phyloP scores from a whole-genome alignment of 2,888 invertebrate genomes.

The Thalpophila matura region DNA sequence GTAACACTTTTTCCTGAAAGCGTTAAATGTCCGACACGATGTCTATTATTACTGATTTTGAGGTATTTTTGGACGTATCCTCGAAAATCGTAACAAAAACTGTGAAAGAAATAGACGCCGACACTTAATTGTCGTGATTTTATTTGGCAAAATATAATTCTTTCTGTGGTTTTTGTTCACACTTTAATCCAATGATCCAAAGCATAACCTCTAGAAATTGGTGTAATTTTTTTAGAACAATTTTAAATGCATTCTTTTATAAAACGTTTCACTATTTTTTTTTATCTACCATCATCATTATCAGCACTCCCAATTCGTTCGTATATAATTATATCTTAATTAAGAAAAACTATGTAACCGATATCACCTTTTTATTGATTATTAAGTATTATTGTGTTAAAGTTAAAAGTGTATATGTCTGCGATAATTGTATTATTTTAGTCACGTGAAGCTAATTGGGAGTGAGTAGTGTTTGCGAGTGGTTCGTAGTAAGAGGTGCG shows the following conservation, averaged over 20 bases:
- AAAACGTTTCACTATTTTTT: constrained; percentile 11
- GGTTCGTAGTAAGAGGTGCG: constrained; percentile 64
- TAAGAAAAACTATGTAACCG: constrained; percentile 11
- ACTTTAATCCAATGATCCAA: constrained; percentile 36
- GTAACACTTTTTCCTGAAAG: constrained; percentile 22
- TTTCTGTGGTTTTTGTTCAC: constrained; percentile 28
- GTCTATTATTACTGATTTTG: constrained; percentile 4
- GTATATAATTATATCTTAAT: constrained; percentile 28
- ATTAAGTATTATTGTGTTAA: background rate
- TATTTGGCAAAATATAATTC: constrained; percentile 14
- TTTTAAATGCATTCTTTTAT: constrained; percentile 22
- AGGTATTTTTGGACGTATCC: constrained; percentile 10
- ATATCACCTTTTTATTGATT: constrained; percentile 12
- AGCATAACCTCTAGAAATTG: constrained; percentile 14
- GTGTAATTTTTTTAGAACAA: background rate
- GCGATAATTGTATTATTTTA: constrained; percentile 9
- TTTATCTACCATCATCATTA: too few species aligned
- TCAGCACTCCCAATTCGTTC: too few species aligned
- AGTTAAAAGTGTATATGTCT: constrained; percentile 14
- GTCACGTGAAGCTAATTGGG: constrained; percentile 31
- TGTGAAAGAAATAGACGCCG: constrained; percentile 7
- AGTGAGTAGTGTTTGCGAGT: constrained; percentile 47
- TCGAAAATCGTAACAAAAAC: constrained; percentile 19
- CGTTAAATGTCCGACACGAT: constrained; percentile 6
- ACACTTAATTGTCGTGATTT: constrained; percentile 28